Evolutionary conservation across 1,140 invertebrate genomes (phyloP), one percentile per base, ranked within the genome.

Genomic region (Diploscapter pachys): DNA sequence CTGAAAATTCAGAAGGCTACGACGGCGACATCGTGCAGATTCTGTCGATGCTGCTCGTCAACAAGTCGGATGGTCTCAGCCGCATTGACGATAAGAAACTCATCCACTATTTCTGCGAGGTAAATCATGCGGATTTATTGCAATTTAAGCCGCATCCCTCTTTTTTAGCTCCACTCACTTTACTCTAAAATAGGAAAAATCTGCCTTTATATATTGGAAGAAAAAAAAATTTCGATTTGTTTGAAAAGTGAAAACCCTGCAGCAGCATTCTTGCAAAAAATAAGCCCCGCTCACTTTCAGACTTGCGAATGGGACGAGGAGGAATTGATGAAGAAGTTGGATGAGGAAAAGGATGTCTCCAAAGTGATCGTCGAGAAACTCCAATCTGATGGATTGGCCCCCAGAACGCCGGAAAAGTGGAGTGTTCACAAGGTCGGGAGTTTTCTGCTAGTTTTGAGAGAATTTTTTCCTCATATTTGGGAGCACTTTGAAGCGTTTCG

Each of bases 11-110:
- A 76, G 74, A 76, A 51, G 61, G 53, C 5, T 76, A 64, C n/a
- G 75, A 76, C 63, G 75, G 75, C 9, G 75, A 76, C 63, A 9
- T 72, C 4, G 63, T 65, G 53, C 63, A 63, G 13, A 57, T 76
- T 62, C 54, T 76, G 55, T 49, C 48, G 66, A 63, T 76, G 31
- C 62, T 76, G 2, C 59, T 76, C 50, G 69, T 63, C 49, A 63
- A 54, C 52, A 64, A 63, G 8, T 69, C 71, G 67, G 31, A 76
- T 54, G 31, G 75, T 6, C 50, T 56, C 49, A 72, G 72, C 54
- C 71, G 72, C 63, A 52, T 76, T 2, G 68, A 63, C 31, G 75
- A 76, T 13, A 73, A 76, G 55, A 51, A 72, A 57, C 13, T 76
- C 4, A 63, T 76, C n/a, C 31, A 65, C 48, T 6, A 66, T 61